Evolutionary conservation across 2,888 invertebrate species (phyloP).

Genomic region (Ganaspis brasiliensis): DNA sequence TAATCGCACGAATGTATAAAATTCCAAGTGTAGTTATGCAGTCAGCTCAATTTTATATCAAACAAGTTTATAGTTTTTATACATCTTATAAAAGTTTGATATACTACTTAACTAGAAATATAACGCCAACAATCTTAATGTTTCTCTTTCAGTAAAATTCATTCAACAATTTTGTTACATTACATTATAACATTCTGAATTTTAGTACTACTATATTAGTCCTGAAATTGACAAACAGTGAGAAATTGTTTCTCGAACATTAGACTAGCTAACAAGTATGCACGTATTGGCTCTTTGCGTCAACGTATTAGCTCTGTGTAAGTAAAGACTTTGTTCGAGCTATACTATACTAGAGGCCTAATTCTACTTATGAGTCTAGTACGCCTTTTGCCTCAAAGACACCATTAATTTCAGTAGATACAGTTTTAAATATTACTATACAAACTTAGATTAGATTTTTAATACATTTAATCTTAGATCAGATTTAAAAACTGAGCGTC

Average conservation of each 20-base stretch:
- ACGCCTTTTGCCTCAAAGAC: slow-evolving; percentile 76
- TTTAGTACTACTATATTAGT: slow-evolving; percentile 59
- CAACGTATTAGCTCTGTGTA: slow-evolving; percentile 69
- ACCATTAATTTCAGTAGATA: neutral
- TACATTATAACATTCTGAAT: slow-evolving; percentile 68
- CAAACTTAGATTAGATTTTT: slow-evolving; percentile 52
- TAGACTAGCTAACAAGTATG: slow-evolving; percentile 55
- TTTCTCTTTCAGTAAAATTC: neutral
- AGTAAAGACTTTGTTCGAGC: slow-evolving; percentile 64
- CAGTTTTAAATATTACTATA: slow-evolving; percentile 47
- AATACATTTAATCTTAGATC: slow-evolving; percentile 67
- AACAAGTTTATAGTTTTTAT: neutral
- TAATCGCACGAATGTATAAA: neutral
- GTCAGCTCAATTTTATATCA: neutral
- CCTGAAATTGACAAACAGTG: slow-evolving; percentile 55
- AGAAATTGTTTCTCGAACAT: slow-evolving; percentile 65
- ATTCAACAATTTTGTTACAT: slow-evolving; percentile 60
- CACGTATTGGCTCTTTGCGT: slow-evolving; percentile 68
- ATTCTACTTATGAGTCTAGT: slow-evolving; percentile 65
- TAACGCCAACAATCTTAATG: too few species aligned
- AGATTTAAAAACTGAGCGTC: too few species aligned
- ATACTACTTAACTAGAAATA: too few species aligned
- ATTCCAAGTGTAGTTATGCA: neutral
- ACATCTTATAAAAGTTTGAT: too few species aligned
- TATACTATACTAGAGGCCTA: slow-evolving; percentile 53